These are phyloP conservation scores for Enteromius anoplus DNA, from an alignment of 2,797 vertebrate species.

Conservation along the genomic window DNA sequence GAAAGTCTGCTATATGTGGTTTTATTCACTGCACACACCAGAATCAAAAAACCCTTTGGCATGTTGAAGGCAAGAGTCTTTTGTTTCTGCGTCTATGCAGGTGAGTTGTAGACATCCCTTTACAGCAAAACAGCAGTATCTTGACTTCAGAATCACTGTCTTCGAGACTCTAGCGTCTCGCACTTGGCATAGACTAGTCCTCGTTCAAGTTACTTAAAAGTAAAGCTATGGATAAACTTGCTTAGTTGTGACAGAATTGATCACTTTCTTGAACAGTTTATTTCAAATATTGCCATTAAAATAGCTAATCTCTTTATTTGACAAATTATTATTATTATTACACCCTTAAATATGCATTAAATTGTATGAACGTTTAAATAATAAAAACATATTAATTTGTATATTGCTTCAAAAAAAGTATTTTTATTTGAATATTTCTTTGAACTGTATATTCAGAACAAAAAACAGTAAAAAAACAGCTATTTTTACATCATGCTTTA, in stretches of 20 bases:
- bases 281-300: neutral
- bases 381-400: neutral
- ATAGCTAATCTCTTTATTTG: neutral
- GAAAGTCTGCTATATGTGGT: too few relatives aligned
- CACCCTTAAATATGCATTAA: neutral
- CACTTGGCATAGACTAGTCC: neutral
- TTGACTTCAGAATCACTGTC: neutral
- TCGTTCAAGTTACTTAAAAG: neutral
- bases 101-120: neutral
- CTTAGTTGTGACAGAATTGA: neutral
- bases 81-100: neutral
- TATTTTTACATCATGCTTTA: neutral
- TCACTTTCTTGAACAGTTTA: neutral
- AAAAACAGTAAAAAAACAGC: neutral
- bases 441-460: neutral
- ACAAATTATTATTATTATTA: neutral
- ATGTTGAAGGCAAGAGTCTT: neutral
- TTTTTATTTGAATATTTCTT: neutral
- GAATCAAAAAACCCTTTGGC: neutral
- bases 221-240: neutral
- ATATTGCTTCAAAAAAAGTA: neutral
- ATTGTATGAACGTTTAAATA: neutral
- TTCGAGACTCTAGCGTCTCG: too few relatives aligned
- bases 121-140: neutral
- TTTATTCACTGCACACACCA: neutral